These are phyloP conservation scores for Propithecus deckenii DNA, from an alignment of 2,797 vertebrate species.

Conservation along the genomic window DNA sequence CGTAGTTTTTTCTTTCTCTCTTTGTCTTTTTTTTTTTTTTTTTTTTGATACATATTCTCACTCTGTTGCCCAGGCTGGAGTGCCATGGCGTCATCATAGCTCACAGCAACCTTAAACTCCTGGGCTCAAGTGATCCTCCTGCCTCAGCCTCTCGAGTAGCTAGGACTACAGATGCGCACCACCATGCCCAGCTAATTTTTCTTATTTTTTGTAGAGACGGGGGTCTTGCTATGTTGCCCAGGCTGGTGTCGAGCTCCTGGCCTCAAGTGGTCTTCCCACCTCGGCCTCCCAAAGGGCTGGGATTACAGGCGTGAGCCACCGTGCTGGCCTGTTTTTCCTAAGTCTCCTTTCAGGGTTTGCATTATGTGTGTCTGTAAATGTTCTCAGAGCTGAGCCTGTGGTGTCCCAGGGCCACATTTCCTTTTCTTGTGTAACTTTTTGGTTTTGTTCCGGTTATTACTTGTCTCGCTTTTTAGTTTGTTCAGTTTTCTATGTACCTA, in stretches of 20 bases:
- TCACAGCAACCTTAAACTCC: background rate
- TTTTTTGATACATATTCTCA: background rate
- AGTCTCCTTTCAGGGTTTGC: background rate
- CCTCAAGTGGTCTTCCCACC: background rate
- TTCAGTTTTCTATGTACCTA: background rate
- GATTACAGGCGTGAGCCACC: background rate
- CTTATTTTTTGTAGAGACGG: background rate
- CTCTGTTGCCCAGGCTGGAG: background rate
- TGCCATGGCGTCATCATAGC: background rate
- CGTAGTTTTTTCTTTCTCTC: background rate
- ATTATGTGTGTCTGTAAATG: background rate
- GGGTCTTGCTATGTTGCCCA: background rate
- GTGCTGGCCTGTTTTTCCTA: background rate
- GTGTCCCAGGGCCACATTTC: fast-evolving
- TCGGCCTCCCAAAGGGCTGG: background rate
- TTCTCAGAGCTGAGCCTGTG: background rate
- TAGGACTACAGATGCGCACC: background rate
- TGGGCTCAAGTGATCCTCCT: background rate
- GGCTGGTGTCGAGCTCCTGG: background rate
- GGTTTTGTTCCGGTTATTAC: background rate
- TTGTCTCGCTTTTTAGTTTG: background rate
- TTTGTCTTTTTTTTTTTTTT: background rate
- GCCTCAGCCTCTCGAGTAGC: background rate
- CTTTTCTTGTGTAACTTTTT: background rate
- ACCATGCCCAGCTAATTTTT: background rate